Evolutionary conservation across 2,797 vertebrate genomes (phyloP), one percentile per base, ranked within the genome.

Genomic region (Picus viridis): DNA sequence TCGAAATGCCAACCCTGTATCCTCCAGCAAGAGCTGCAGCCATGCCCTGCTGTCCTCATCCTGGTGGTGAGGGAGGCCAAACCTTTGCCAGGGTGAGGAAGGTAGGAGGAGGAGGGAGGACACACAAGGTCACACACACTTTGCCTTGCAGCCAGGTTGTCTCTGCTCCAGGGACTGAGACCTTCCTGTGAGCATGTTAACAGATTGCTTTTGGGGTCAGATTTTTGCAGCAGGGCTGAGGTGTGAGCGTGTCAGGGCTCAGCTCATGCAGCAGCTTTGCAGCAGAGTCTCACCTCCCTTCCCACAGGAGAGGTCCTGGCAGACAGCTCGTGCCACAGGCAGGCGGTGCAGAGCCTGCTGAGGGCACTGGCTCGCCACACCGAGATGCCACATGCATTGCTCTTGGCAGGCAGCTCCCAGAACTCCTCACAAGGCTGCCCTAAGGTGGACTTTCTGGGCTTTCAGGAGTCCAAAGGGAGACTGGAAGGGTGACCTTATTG

Each of bases 261-360:
- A 36, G 17, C n/a, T 80, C 85, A 74, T 1, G 0, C 67, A 15
- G 90, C 81, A 41, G 56, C 72, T 90, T 75, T 36, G 63, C 78
- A 77, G 72, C 75, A 7, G 10, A n/a, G 22, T 83, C 72, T 93
- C 92, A 92, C 88, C 74, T 92, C 74, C 43, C 75, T 91, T 68
- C 72, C 85, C 69, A 32, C 51, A 69, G 4, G 71, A 86, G 80
- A 8, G 20, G 68, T 86, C 93, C 88, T 4, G 2, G 61, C 73
- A 47, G 41, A 76, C 76, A 92, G 82, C 89, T 73, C 39, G 5
- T 81, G 83, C 74, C 3, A 0, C 62, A 72, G 69, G 56, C 85
- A 68, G 77, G 82, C 45, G 79, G 69, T 24, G 9, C 67, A 8
- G 29, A 69, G 81, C 34, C 59, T 41, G 9, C 23, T 8, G 36